phyloP scores from a whole-genome alignment of 92 coral and sea anemone species.

The Umimayanthus kanabou region DNA sequence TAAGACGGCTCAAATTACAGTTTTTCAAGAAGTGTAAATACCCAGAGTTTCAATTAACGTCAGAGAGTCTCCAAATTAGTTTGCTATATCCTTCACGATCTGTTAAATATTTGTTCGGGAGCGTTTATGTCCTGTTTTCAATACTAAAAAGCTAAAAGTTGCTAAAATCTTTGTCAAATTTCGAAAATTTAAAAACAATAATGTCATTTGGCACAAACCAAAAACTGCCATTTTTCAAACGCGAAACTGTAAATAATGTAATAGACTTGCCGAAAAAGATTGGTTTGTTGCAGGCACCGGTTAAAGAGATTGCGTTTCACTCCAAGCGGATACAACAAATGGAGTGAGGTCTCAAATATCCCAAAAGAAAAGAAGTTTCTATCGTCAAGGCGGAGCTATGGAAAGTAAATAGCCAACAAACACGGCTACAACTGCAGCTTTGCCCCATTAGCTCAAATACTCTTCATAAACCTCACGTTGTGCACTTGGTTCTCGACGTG shows the following conservation, averaged over 20 bases:
- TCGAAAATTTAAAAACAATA: background rate
- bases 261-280: background rate
- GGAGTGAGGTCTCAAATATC: background rate
- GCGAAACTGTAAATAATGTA: background rate
- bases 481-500: too few species aligned
- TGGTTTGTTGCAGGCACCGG: background rate
- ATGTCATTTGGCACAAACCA: background rate
- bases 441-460: too few species aligned
- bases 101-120: slow-evolving; percentile 21
- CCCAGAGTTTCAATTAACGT: slow-evolving; percentile 4
- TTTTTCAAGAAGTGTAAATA: slow-evolving; percentile 14
- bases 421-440: background rate
- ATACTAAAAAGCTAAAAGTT: background rate
- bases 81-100: slow-evolving; percentile 1
- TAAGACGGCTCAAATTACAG: slow-evolving; percentile 9
- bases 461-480: too few species aligned
- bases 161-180: background rate
- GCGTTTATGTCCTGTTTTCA: background rate
- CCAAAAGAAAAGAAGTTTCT: background rate
- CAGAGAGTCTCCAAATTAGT: slow-evolving; percentile 13
- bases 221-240: background rate
- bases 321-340: background rate
- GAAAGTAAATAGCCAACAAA: background rate
- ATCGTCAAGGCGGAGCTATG: background rate
- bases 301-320: background rate